Evolutionary conservation across 2,888 invertebrate species (phyloP).

Genomic region (Pristionchus entomophagus): DNA sequence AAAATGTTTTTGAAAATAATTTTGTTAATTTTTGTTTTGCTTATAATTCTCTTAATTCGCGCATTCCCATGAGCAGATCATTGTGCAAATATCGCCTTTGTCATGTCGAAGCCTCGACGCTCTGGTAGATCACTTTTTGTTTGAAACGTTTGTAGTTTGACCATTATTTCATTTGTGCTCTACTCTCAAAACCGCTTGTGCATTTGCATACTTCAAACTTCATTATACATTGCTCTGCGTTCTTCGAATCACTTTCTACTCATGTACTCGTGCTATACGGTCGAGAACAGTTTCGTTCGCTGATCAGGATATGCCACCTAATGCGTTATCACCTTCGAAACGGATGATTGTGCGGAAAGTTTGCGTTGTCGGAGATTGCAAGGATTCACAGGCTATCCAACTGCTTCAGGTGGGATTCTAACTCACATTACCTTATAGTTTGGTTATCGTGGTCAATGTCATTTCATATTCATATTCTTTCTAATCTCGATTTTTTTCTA

Average conservation of each 20-base stretch:
- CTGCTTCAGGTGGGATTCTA: conserved; percentile 27
- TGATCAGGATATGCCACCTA: conserved; percentile 28
- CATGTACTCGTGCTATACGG: conserved; percentile 15
- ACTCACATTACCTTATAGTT: background rate
- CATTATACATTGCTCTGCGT: background rate
- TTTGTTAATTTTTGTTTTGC: too few relatives aligned
- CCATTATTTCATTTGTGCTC: background rate
- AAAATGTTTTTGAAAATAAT: too few relatives aligned
- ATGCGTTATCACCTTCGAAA: conserved; percentile 23
- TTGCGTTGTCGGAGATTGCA: conserved; percentile 39
- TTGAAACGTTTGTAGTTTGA: background rate
- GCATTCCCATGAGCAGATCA: too few relatives aligned
- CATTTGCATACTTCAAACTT: background rate
- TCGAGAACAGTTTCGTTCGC: background rate
- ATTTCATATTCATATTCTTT: too few relatives aligned
- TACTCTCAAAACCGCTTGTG: too few relatives aligned
- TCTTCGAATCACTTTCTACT: conserved; percentile 20
- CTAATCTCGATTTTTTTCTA: too few relatives aligned
- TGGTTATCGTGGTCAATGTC: background rate
- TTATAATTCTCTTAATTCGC: too few relatives aligned
- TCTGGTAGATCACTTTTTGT: too few relatives aligned
- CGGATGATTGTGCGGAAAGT: conserved; percentile 34
- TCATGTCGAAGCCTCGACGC: too few relatives aligned
- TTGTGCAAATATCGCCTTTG: too few relatives aligned
- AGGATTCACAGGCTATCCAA: background rate